phyloP scores from a whole-genome alignment of 92 coral and sea anemone species.

The Epizoanthus ramosus region DNA sequence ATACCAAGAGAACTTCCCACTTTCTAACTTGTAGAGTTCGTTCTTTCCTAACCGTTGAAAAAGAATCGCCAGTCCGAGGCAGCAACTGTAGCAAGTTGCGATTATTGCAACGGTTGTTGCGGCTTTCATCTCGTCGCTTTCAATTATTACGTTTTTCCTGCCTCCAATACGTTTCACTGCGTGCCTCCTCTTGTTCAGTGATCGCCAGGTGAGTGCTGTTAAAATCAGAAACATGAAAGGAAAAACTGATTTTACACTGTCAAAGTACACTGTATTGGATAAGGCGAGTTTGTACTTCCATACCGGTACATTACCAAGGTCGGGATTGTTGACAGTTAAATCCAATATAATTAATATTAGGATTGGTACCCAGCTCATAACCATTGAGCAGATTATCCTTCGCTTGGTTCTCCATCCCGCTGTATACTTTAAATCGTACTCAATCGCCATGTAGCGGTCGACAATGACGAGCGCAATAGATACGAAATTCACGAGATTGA shows the following conservation, averaged over 20 bases:
- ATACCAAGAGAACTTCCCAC: too few species aligned
- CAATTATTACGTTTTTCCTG: conserved; percentile 1
- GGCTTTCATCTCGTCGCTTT: conserved; percentile 35
- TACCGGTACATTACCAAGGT: conserved; percentile 24
- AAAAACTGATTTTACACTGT: conserved; percentile 25
- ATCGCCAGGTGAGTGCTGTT: conserved; percentile 22
- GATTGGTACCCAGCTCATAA: conserved; percentile 3
- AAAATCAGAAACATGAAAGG: neutral
- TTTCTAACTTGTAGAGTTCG: conserved; percentile 4
- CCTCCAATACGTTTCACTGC: conserved; percentile 24
- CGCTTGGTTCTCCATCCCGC: conserved; percentile 28
- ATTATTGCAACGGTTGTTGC: conserved; percentile 25
- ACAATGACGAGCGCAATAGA: conserved; percentile 13
- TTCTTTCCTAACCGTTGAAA: conserved; percentile 10
- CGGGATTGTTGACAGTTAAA: conserved; percentile 15
- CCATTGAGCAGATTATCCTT: neutral
- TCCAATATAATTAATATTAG: conserved; percentile 1
- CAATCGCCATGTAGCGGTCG: conserved; percentile 28
- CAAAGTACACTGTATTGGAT: conserved; percentile 23
- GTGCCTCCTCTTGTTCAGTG: neutral
- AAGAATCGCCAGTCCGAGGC: conserved; percentile 9
- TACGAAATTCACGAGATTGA: conserved; percentile 1
- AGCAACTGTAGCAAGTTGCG: conserved; percentile 11
- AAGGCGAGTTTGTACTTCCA: conserved; percentile 33
- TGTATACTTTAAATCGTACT: conserved; percentile 18